Evolutionary conservation across 2,888 invertebrate species (phyloP).

Genomic region (Patella depressa): DNA sequence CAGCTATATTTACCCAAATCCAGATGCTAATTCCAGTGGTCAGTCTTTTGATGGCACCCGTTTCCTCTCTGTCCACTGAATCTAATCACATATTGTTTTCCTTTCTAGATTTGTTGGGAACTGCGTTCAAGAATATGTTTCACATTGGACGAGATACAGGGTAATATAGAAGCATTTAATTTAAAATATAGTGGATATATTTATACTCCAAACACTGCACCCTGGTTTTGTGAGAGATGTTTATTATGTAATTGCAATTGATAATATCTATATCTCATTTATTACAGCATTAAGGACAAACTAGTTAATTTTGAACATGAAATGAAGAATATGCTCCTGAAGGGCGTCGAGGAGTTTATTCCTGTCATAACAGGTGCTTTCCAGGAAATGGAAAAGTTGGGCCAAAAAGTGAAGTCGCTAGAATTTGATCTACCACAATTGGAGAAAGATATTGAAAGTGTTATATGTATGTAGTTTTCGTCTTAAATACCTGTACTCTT

Average conservation of each 20-base stretch:
- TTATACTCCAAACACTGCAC: too few species aligned
- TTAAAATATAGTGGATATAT: too few species aligned
- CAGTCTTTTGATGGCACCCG: too few species aligned
- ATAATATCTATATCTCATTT: background rate
- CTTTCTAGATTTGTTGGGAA: background rate
- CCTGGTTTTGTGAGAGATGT: too few species aligned
- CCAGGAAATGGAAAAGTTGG: background rate
- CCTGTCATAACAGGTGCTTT: background rate
- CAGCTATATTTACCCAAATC: too few species aligned
- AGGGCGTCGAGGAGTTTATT: background rate
- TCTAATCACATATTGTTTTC: too few species aligned
- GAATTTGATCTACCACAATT: background rate
- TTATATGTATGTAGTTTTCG: background rate
- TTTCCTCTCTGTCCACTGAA: too few species aligned
- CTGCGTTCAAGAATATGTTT: background rate
- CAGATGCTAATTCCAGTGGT: too few species aligned
- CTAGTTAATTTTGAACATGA: background rate
- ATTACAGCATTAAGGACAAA: constrained; percentile 1
- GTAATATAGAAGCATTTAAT: background rate
- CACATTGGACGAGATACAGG: background rate
- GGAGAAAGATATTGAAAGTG: background rate
- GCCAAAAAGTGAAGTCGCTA: background rate
- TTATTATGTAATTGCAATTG: too few species aligned
- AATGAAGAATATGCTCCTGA: background rate
- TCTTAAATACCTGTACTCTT: too few species aligned